phyloP scores from a whole-genome alignment of 2,797 vertebrate species.

The Decapterus maruadsi region DNA sequence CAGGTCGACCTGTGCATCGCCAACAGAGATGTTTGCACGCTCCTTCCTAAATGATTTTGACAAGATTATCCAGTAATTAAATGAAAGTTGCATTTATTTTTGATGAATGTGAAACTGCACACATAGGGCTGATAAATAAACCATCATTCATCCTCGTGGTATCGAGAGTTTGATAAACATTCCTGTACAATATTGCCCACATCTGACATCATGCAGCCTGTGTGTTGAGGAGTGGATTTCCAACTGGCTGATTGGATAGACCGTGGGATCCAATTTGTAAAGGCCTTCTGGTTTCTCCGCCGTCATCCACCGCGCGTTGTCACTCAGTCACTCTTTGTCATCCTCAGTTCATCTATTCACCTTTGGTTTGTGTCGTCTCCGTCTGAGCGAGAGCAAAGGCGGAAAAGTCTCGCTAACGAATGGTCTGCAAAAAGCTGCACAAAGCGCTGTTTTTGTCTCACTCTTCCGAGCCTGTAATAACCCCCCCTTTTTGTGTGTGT shows the following conservation, averaged over 20 bases:
- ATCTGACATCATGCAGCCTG: slow-evolving; percentile 33
- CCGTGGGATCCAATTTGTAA: slow-evolving; percentile 21
- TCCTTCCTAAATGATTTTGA: neutral
- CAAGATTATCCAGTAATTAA: neutral
- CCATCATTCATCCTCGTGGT: slow-evolving; percentile 12
- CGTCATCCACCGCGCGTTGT: slow-evolving; percentile 30
- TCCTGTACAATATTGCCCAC: slow-evolving; percentile 23
- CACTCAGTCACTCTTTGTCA: slow-evolving; percentile 15
- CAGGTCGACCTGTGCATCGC: too few species aligned
- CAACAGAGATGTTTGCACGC: neutral
- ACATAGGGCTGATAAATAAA: slow-evolving; percentile 1
- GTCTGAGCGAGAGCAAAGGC: slow-evolving; percentile 22
- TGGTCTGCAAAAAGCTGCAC: slow-evolving; percentile 44
- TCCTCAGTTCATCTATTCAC: slow-evolving; percentile 30
- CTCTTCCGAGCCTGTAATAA: slow-evolving; percentile 72
- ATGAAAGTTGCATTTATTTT: neutral
- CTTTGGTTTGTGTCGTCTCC: slow-evolving; percentile 29
- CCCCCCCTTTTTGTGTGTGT: slow-evolving; percentile 61
- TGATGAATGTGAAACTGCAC: slow-evolving; percentile 9
- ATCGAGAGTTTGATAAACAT: slow-evolving; percentile 31
- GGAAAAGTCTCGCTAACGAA: slow-evolving; percentile 47
- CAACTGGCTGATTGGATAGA: slow-evolving; percentile 48
- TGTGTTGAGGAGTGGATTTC: slow-evolving; percentile 45
- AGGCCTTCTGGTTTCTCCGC: slow-evolving; percentile 18
- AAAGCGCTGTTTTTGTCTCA: slow-evolving; percentile 59